Conservation (phyloP, 1,140 invertebrate species). For the Meloidogyne chitwoodi region DNA sequence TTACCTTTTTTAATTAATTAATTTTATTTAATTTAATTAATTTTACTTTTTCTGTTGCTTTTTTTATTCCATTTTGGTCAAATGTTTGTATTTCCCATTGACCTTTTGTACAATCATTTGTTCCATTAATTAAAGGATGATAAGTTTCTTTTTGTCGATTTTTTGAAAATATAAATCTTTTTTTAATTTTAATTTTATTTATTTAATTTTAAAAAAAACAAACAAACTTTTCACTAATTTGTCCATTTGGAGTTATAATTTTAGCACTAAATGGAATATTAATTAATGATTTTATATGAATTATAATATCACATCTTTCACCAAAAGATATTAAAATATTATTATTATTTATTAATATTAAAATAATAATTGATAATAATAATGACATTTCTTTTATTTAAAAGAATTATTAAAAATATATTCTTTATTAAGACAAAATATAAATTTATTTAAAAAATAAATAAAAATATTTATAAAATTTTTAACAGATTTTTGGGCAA, state of each 20-base stretch:
- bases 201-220: neutral
- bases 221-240: slow-evolving; percentile 2
- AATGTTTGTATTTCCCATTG: slow-evolving; percentile 3
- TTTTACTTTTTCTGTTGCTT: slow-evolving; percentile 6
- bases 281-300: slow-evolving; percentile 5
- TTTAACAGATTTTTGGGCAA: too few species aligned
- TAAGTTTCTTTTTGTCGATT: slow-evolving; percentile 7
- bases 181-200: neutral
- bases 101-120: neutral
- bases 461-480: too few species aligned
- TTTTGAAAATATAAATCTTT: slow-evolving; percentile 3
- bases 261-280: neutral
- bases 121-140: slow-evolving; percentile 3
- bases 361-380: too few species aligned
- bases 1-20: slow-evolving; percentile 13
- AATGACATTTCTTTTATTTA: too few species aligned
- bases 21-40: too few species aligned
- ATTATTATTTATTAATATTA: too few species aligned
- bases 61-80: neutral
- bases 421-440: too few species aligned
- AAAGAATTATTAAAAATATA: too few species aligned
- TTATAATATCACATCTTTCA: slow-evolving; percentile 3
- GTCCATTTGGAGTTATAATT: neutral
- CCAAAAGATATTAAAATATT: neutral
- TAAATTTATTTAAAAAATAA: too few species aligned